phyloP scores from a whole-genome alignment of 2,888 invertebrate genomes.

The Drosophila mulleri region DNA sequence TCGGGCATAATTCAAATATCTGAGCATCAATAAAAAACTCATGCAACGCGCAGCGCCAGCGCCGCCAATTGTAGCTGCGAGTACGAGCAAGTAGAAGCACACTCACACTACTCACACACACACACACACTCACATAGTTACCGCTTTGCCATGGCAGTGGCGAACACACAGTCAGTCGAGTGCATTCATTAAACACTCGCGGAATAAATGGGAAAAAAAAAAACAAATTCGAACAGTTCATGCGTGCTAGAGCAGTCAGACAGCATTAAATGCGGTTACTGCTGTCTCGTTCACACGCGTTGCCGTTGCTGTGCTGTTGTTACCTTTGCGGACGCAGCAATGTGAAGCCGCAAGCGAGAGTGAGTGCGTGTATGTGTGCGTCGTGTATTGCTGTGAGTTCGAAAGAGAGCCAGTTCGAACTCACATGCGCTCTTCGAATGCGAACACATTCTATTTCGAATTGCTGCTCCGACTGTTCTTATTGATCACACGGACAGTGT shows the following conservation, averaged over 20 bases:
- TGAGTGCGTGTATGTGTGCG: conserved; percentile 24
- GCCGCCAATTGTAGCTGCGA: conserved; percentile 76
- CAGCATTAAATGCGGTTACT: conserved; percentile 48
- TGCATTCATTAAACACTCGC: conserved; percentile 71
- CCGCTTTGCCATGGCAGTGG: conserved; percentile 45
- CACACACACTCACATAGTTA: conserved; percentile 9
- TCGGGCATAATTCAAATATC: conserved; percentile 85
- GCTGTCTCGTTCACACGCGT: conserved; percentile 54
- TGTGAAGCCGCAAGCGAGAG: conserved; percentile 59
- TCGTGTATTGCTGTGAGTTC: conserved; percentile 45
- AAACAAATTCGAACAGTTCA: conserved; percentile 52
- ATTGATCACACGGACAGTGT: conserved; percentile 75
- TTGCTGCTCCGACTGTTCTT: conserved; percentile 47
- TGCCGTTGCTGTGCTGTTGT: conserved; percentile 33
- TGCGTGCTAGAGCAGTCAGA: conserved; percentile 60
- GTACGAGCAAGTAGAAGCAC: conserved; percentile 65
- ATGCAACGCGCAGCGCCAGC: conserved; percentile 66
- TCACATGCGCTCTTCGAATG: conserved; percentile 26
- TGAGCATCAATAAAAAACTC: conserved; percentile 85
- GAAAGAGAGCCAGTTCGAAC: conserved; percentile 71
- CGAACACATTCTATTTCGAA: conserved; percentile 43
- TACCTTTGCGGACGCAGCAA: conserved; percentile 74
- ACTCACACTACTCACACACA: conserved; percentile 19
- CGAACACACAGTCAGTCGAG: conserved; percentile 59
- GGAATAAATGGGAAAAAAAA: conserved; percentile 53